phyloP scores from a whole-genome alignment of 2,797 vertebrate species.

The Merluccius polli region DNA sequence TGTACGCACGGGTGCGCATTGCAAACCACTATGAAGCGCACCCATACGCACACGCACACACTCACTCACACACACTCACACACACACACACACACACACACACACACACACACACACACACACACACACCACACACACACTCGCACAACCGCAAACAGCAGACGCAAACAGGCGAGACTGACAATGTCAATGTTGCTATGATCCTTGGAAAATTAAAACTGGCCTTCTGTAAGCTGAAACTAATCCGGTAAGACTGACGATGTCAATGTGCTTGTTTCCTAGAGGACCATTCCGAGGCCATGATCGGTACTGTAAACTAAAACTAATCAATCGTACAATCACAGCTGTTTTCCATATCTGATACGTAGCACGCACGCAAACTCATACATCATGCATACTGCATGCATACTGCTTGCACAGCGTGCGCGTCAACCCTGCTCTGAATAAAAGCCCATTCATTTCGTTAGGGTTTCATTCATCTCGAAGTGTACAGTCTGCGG shows the following conservation, averaged over 20 bases:
- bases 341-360: too few species aligned
- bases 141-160: neutral
- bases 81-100: neutral
- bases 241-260: neutral
- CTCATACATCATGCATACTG: too few species aligned
- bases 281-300: too few species aligned
- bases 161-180: neutral
- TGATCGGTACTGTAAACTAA: too few species aligned
- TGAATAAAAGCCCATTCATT: conserved; percentile 2
- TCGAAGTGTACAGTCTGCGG: neutral
- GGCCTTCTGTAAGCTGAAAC: too few species aligned
- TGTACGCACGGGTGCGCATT: too few species aligned
- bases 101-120: neutral
- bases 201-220: too few species aligned
- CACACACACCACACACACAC: neutral
- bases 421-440: neutral
- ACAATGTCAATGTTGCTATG: too few species aligned
- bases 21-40: neutral
- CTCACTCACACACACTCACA: neutral
- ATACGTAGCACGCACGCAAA: too few species aligned
- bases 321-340: too few species aligned
- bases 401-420: neutral
- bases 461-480: neutral
- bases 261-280: neutral
- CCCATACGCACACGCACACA: neutral